Evolutionary conservation across 2,113 vertebrate genomes (phyloP).

Genomic region (Cepphus grylle): DNA sequence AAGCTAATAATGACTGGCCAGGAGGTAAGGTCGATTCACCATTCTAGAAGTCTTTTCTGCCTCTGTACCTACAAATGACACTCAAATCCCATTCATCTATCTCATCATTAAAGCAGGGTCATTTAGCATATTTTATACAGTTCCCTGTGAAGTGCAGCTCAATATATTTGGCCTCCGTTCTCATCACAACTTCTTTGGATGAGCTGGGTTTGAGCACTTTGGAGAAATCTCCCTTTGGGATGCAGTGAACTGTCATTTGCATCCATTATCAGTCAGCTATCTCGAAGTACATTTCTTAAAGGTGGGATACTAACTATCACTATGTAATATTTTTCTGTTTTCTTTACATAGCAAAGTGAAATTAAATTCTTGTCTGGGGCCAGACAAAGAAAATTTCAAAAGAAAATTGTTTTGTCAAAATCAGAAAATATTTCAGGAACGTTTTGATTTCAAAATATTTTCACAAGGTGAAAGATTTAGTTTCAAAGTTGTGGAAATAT

Average conservation of each 20-base stretch:
- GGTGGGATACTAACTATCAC: not conserved
- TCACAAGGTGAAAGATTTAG: not conserved
- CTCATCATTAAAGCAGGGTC: not conserved
- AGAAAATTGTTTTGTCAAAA: not conserved
- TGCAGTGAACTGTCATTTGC: not conserved
- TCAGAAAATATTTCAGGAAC: not conserved
- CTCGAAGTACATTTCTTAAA: not conserved
- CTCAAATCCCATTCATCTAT: not conserved
- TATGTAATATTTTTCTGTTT: not conserved
- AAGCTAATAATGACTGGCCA: not conserved
- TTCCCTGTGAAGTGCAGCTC: not conserved
- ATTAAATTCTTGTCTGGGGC: not conserved
- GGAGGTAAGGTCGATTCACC: not conserved
- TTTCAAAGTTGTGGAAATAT: not conserved
- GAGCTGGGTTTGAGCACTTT: not conserved
- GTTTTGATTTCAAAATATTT: not conserved
- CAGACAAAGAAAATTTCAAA: not conserved
- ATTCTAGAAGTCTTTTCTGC: not conserved
- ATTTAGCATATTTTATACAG: not conserved
- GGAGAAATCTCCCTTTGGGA: not conserved
- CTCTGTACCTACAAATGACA: not conserved
- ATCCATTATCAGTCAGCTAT: not conserved
- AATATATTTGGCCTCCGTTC: not conserved
- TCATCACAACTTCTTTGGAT: not conserved
- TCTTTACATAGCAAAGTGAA: not conserved